phyloP scores from a whole-genome alignment of 2,113 vertebrate genomes.

The Elaphurus davidianus region DNA sequence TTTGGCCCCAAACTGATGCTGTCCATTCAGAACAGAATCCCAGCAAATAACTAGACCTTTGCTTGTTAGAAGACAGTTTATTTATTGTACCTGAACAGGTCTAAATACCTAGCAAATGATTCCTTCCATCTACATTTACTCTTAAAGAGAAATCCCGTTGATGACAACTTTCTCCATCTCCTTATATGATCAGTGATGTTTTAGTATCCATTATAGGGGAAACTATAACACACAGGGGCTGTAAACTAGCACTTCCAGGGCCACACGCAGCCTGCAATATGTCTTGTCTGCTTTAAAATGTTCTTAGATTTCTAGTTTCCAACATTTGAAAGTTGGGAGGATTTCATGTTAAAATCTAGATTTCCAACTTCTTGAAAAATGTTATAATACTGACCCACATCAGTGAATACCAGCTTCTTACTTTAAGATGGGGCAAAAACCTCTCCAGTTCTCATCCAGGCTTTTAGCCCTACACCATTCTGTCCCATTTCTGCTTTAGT shows the following conservation, averaged over 20 bases:
- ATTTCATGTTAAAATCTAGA: background rate
- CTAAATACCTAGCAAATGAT: background rate
- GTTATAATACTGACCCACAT: background rate
- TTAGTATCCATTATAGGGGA: background rate
- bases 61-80: background rate
- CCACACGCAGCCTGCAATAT: background rate
- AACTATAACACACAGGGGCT: too few relatives aligned
- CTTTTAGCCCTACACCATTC: background rate
- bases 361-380: background rate
- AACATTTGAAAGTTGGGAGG: background rate
- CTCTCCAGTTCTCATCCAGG: background rate
- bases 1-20: background rate
- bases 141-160: background rate
- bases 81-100: background rate
- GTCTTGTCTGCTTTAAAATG: background rate
- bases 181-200: background rate
- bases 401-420: background rate
- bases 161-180: background rate
- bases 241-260: background rate
- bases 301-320: background rate
- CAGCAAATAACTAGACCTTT: background rate
- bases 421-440: background rate
- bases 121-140: background rate
- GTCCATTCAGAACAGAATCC: background rate
- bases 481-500: background rate